phyloP scores from a whole-genome alignment of 2,888 invertebrate species.

The Dynastes maya region DNA sequence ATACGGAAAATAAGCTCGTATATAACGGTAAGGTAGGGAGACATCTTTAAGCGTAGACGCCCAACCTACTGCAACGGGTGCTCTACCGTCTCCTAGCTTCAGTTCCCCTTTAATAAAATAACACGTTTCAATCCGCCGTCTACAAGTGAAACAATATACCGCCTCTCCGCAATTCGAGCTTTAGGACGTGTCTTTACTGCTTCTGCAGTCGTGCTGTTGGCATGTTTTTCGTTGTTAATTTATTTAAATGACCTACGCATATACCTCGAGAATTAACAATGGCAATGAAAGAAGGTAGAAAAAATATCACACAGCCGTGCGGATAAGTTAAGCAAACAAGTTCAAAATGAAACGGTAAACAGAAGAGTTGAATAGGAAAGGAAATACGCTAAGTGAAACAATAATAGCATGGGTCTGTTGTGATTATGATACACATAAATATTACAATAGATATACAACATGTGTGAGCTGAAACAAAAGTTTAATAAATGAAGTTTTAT shows the following conservation, averaged over 20 bases:
- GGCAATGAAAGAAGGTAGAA: conserved; percentile 28
- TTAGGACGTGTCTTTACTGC: conserved; percentile 15
- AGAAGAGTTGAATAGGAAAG: conserved; percentile 13
- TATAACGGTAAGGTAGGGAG: conserved; percentile 22
- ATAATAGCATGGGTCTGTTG: conserved; percentile 15
- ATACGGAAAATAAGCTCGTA: conserved; percentile 4
- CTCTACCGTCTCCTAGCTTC: background rate
- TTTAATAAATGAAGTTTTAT: too few species aligned
- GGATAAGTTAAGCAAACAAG: conserved; percentile 34
- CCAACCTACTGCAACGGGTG: background rate
- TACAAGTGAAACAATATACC: conserved; percentile 35
- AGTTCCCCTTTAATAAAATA: conserved; percentile 57
- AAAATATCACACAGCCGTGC: conserved; percentile 33
- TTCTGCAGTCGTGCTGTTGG: conserved; percentile 17
- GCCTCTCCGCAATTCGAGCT: conserved; percentile 2
- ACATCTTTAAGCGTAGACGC: background rate
- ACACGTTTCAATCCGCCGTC: conserved; percentile 51
- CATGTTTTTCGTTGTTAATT: conserved; percentile 35
- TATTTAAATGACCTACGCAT: conserved; percentile 36
- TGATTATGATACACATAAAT: background rate
- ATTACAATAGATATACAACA: too few species aligned
- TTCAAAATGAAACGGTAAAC: conserved; percentile 11
- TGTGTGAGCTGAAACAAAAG: too few species aligned
- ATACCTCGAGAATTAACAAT: conserved; percentile 23
- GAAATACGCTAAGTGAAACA: background rate